Base-by-base conservation (phyloP, 2,888 invertebrate species). In the Tipula vernalis region DNA sequence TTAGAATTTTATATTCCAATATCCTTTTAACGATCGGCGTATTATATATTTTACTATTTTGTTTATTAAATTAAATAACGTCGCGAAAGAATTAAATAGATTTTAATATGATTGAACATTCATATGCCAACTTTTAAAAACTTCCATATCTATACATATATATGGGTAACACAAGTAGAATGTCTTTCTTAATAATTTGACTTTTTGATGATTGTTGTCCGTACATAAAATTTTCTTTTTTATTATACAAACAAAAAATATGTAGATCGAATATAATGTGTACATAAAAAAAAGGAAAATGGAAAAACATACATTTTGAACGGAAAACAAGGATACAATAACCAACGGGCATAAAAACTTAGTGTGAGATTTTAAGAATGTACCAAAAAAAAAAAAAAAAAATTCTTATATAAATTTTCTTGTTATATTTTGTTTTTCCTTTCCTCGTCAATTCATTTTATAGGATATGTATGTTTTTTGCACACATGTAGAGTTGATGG, bases 301-400 rank as follows among this genome's bases (percentile, higher is more conserved):
- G 28, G 71, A 71, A 71, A 51, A 71, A 71, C 71, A 71, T 71
- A 71, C 28, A 71, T 71, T 71, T 71, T 71, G 71, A 28, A 71
- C 71, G 71, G 28, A 71, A 71, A 71, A 71, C 71, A 71, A 41
- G 84, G 84, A 84, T 84, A 36, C 84, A 39, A 84, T 84, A 84
- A 84, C 84, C 84, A 84, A n/a, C 84, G 84, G 84, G 84, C 41
- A 84, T 84, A 39, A 5, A 84, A 71, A 71, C 28, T 84, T 84
- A 41, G 84, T 84, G 84, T 39, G 84, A 84, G 84, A 71, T 71
- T 71, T 71, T 28, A 71, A 71, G 71, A 71, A 71, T 28, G 71
- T 71, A 71, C 71, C 71, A 71, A 71, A 71, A 71, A 57, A 57
- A 15, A 15, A 71, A 71, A 71, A 71, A 57, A 57, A 15, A 15